Base-by-base conservation (phyloP, 1,140 invertebrate genomes). In the Cydia strobilella region DNA sequence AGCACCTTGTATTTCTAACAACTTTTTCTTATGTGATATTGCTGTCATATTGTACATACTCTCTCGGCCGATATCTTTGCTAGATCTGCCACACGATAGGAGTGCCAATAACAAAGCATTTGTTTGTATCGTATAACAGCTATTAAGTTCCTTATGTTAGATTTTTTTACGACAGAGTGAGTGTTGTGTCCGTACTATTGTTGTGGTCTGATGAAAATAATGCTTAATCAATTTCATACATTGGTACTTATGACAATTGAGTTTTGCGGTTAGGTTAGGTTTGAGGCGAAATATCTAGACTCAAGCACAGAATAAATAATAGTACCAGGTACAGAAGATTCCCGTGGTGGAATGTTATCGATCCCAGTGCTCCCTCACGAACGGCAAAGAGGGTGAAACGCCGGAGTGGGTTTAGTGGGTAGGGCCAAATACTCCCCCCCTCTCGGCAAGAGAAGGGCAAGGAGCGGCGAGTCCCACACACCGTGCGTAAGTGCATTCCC, bases 91-190 rank as follows among this genome's bases (percentile, higher is more conserved):
- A 59, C 54, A 12, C 27, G 31, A 42, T 15, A 69, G 31, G 31
- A 35, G 27, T 69, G 65, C 31, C 65, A 69, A 35, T 69, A 35
- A 69, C 31, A 35, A 69, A 69, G 23, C 31, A 35, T 35, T 39
- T 66, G 12, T 66, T 27, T 69, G 65, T 69, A 35, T 69, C 31
- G n/a, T 42, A 69, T 69, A 31, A 69, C 65, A 39, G 31, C 65
- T 42, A 20, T 35, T 66, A 15, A 66, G 63, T 35, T 31, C 25
- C 27, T 15, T 66, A 66, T 18, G 51, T n/a, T 4, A 5, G 13
- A 48, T 15, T 48, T 15, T 48, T 48, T 15, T 48, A 48, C 13
- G 15, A 48, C 13, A 4, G 13, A 5, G 45, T 48, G n/a, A 18
- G n/a, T 54, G 7, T 20, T n/a, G 0, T 54, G 51, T 54, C n/a